Conservation (phyloP, 2,888 invertebrate species). For the Bembecia ichneumoniformis region DNA sequence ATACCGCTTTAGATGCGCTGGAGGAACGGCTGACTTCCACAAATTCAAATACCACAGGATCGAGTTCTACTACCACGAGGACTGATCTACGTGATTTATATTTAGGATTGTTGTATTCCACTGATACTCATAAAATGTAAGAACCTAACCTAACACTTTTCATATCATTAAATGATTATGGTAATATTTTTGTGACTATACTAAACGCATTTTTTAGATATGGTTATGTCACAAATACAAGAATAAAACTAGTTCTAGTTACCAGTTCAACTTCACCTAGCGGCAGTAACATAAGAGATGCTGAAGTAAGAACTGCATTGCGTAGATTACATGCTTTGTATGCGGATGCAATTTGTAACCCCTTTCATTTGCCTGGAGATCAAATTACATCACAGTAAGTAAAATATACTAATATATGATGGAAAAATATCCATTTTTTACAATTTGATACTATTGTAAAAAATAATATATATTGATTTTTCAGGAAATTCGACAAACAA, state of each 20-base stretch:
- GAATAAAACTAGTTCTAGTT: slow-evolving; percentile 93
- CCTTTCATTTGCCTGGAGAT: slow-evolving; percentile 95
- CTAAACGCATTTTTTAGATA: slow-evolving; percentile 71
- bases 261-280: slow-evolving; percentile 93
- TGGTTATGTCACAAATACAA: slow-evolving; percentile 98
- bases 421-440: no score
- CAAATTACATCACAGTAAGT: slow-evolving; percentile 88
- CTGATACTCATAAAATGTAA: slow-evolving; percentile 97
- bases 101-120: slow-evolving; percentile 90
- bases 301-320: slow-evolving; percentile 90
- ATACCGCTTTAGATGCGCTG: slow-evolving; percentile 91
- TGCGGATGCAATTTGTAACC: slow-evolving; percentile 95
- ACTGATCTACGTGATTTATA: slow-evolving; percentile 91
- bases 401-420: no score
- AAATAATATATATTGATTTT: slow-evolving; percentile 23
- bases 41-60: slow-evolving; percentile 51
- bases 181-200: neutral
- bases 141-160: slow-evolving; percentile 8
- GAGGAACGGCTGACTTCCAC: slow-evolving; percentile 82
- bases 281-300: slow-evolving; percentile 89
- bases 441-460: no score
- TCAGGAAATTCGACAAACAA: slow-evolving; percentile 77
- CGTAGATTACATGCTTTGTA: slow-evolving; percentile 92
- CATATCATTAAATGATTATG: neutral
- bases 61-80: slow-evolving; percentile 70